Conservation (phyloP, 1,140 invertebrate genomes). For the Radopholus similis region DNA sequence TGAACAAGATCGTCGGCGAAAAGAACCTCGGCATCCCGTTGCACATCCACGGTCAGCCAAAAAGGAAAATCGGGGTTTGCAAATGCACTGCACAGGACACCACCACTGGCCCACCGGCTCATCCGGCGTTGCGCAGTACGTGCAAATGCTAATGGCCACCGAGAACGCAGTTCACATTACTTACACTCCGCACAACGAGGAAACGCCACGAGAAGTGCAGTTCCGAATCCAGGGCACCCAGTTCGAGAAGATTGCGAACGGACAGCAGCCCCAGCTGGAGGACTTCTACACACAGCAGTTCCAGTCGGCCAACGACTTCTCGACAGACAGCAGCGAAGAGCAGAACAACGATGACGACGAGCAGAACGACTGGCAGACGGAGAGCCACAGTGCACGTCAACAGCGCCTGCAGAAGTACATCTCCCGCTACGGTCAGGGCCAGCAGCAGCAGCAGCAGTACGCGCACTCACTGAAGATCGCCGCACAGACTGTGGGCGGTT, state of each 20-base stretch:
- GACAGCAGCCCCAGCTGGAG: not conserved
- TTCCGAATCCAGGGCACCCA: not conserved
- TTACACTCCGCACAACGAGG: not conserved
- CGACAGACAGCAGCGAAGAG: not conserved
- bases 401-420: constrained; percentile 8
- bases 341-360: not conserved
- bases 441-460: constrained; percentile 8
- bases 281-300: constrained; percentile 9
- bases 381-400: not conserved
- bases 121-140: not conserved
- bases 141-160: constrained; percentile 3
- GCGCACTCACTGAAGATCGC: not conserved
- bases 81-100: not conserved
- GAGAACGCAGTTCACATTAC: constrained; percentile 5
- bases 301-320: not conserved
- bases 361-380: not conserved
- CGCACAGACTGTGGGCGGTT: constrained; percentile 12
- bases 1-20: constrained; percentile 10
- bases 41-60: not conserved
- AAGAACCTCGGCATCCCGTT: constrained; percentile 5
- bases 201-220: not conserved
- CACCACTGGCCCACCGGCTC: constrained; percentile 6
- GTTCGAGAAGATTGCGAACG: not conserved
- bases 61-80: not conserved
- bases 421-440: not conserved